phyloP scores from a whole-genome alignment of 2,113 vertebrate genomes.

The Sorex araneus region DNA sequence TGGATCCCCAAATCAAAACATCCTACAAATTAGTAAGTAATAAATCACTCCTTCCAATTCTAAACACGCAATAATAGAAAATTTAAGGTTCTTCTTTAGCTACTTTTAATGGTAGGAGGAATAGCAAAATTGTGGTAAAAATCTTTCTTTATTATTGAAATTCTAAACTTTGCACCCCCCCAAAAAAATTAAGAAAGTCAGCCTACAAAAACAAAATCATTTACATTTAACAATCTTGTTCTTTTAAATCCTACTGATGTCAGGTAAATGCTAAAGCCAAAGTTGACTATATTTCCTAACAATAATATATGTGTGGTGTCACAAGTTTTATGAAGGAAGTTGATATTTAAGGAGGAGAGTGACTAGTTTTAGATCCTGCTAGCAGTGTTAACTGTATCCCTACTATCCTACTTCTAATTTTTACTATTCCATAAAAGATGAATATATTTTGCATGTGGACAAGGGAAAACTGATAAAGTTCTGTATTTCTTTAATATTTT shows the following conservation, averaged over 20 bases:
- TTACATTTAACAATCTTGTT: background rate
- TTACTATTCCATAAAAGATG: background rate
- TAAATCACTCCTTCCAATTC: background rate
- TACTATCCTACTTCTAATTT: background rate
- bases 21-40: conserved; percentile 31
- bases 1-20: conserved; percentile 4
- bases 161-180: background rate
- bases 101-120: background rate
- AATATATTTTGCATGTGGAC: background rate
- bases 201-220: background rate
- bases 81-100: background rate
- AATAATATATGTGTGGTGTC: background rate
- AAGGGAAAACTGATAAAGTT: background rate
- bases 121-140: background rate
- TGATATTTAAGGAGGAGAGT: background rate
- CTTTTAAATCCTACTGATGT: background rate
- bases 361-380: background rate
- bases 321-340: conserved; percentile 3
- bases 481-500: background rate
- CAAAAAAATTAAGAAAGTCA: background rate
- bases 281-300: background rate
- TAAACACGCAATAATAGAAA: background rate
- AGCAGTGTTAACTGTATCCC: background rate
- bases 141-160: background rate
- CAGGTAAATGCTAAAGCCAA: background rate